phyloP scores from a whole-genome alignment of 2,113 vertebrate species.

The Tichodroma muraria region DNA sequence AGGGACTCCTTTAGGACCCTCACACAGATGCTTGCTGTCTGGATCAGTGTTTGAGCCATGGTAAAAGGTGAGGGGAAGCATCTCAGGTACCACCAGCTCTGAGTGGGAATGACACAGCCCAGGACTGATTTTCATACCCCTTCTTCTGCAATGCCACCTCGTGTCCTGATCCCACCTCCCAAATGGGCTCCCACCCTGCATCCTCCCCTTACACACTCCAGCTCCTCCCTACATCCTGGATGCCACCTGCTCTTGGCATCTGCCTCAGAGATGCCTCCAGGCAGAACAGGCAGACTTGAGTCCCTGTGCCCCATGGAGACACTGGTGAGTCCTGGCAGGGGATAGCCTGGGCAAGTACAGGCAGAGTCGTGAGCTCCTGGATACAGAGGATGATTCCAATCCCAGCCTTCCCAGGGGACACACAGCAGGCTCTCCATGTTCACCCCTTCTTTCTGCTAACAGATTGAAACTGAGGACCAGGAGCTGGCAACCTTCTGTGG shows the following conservation, averaged over 20 bases:
- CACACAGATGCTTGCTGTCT: not conserved
- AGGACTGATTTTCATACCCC: not conserved
- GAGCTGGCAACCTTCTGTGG: conserved; percentile 87
- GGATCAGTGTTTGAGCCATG: not conserved
- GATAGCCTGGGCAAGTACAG: not conserved
- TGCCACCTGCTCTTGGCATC: not conserved
- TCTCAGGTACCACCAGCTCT: not conserved
- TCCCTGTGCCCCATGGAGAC: not conserved
- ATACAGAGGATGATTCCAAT: not conserved
- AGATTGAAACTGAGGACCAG: conserved; percentile 85
- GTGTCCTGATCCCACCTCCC: not conserved
- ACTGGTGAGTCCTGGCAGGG: not conserved
- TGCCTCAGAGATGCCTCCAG: not conserved
- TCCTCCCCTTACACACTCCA: not conserved
- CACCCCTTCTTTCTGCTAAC: not conserved
- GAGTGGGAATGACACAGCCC: not conserved
- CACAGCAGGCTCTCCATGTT: not conserved
- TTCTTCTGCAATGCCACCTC: not conserved
- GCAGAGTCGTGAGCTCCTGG: not conserved
- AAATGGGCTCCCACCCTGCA: not conserved
- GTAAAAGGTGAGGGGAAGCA: not conserved
- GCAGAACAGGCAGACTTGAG: not conserved
- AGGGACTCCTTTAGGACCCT: not conserved
- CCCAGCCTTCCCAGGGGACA: not conserved
- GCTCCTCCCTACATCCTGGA: not conserved